Conservation (phyloP, 1,140 invertebrate species). For the Papilio machaon region DNA sequence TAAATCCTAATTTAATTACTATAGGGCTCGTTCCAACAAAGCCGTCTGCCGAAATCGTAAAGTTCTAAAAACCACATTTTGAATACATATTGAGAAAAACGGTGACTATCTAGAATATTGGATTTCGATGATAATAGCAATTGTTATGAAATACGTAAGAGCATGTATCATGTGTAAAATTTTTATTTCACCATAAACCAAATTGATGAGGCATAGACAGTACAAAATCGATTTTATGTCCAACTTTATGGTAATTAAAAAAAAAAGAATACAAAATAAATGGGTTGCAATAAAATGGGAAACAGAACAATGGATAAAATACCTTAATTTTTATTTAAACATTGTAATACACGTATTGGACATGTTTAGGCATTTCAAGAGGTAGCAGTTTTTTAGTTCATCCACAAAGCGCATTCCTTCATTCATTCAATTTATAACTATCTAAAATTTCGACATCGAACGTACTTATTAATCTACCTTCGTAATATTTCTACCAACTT, state of each 20-base stretch:
- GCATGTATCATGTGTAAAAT: background rate
- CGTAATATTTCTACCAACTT: background rate
- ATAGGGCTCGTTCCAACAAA: no score
- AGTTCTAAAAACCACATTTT: no score
- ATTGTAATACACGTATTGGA: conserved; percentile 69
- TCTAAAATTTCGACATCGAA: conserved; percentile 16
- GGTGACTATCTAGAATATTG: no score
- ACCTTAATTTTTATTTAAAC: conserved; percentile 71
- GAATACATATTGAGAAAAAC: no score
- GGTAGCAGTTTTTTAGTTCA: conserved; percentile 65
- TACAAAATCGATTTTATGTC: background rate
- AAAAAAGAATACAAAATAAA: conserved; percentile 20
- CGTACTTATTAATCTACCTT: background rate
- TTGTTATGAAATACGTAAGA: no score
- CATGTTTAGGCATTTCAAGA: conserved; percentile 73
- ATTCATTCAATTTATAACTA: conserved; percentile 20
- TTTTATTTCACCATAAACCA: background rate
- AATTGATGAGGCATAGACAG: background rate
- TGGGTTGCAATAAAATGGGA: conserved; percentile 50
- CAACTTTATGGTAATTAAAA: background rate
- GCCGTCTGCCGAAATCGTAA: no score
- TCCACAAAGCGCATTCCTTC: conserved; percentile 2
- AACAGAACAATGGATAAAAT: conserved; percentile 60
- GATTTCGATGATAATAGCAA: no score
- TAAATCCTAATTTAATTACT: no score